phyloP scores from a whole-genome alignment of 1,140 invertebrate genomes.

The Myzus persicae region DNA sequence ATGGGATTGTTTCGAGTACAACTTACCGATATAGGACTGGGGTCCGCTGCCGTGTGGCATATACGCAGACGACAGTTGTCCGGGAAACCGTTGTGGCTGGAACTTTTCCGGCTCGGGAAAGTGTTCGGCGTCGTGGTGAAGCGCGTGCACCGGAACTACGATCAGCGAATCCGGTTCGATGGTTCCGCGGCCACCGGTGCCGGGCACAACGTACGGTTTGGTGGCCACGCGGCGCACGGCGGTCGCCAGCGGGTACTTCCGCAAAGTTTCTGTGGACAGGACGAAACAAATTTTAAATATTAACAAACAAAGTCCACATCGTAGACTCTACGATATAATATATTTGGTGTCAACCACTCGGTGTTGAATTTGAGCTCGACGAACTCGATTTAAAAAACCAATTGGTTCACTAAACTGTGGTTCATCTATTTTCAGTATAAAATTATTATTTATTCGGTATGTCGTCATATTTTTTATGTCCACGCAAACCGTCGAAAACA shows the following conservation, averaged over 20 bases:
- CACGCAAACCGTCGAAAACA: neutral
- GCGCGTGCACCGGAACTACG: neutral
- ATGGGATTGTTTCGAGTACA: neutral
- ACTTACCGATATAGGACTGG: conserved; percentile 40
- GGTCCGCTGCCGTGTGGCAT: conserved; percentile 29
- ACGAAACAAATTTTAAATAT: neutral
- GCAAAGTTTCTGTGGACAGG: conserved; percentile 23
- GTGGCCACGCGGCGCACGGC: neutral
- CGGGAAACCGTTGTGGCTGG: conserved; percentile 29
- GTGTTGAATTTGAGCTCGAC: neutral
- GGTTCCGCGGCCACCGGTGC: too few relatives aligned
- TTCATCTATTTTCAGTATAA: too few relatives aligned
- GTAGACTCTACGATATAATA: too few relatives aligned
- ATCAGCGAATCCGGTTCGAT: neutral
- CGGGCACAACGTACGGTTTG: conserved; percentile 16
- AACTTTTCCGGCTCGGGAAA: neutral
- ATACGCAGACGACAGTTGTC: conserved; percentile 18
- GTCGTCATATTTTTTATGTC: neutral
- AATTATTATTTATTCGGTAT: too few relatives aligned
- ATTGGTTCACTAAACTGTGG: too few relatives aligned
- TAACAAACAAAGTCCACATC: too few relatives aligned
- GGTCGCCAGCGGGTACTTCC: neutral
- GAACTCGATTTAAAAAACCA: too few relatives aligned
- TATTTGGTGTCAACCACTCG: too few relatives aligned
- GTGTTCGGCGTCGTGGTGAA: neutral